phyloP scores from a whole-genome alignment of 2,113 vertebrate species.

The Mungos mungo region DNA sequence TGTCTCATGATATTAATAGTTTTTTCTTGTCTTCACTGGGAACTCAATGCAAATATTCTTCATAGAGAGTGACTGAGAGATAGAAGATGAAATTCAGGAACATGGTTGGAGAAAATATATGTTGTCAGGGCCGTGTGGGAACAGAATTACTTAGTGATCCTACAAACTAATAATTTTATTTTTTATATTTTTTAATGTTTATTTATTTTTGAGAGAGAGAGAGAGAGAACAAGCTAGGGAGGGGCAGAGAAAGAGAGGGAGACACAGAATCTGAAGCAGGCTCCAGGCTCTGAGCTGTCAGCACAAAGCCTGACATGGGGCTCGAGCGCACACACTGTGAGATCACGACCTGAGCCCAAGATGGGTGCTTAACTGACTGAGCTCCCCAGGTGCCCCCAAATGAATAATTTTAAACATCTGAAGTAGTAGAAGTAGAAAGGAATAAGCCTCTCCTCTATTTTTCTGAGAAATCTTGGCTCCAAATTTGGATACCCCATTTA shows the following conservation, averaged over 20 bases:
- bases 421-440: background rate
- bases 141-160: background rate
- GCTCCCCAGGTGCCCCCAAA: background rate
- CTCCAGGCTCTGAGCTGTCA: too few species aligned
- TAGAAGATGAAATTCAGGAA: background rate
- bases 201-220: too few species aligned
- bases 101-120: background rate
- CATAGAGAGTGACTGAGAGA: background rate
- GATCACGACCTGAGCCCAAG: too few species aligned
- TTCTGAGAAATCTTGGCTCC: background rate
- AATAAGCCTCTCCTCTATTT: background rate
- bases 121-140: too few species aligned
- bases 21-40: background rate
- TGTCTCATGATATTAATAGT: background rate
- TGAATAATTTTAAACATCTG: background rate
- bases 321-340: too few species aligned
- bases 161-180: background rate
- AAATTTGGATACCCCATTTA: background rate
- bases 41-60: background rate
- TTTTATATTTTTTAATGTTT: too few species aligned
- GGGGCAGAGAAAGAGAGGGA: too few species aligned
- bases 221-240: too few species aligned
- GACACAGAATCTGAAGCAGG: too few species aligned
- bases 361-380: too few species aligned
- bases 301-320: too few species aligned